Base-by-base conservation (phyloP, 2,888 invertebrate genomes). In the Dascillus cervinus region DNA sequence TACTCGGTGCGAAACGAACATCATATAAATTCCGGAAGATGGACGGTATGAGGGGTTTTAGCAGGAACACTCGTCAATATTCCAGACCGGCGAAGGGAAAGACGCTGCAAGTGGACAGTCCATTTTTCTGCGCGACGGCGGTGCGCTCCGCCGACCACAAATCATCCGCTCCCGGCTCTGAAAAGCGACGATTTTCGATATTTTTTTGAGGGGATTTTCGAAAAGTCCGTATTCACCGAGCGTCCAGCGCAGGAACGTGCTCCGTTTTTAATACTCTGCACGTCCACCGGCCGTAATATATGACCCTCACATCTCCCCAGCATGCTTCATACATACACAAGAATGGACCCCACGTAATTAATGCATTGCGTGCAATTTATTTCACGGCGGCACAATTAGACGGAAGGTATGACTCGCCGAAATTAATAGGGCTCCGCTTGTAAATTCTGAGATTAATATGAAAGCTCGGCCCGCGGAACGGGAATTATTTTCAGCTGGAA, bases 371-470 rank as follows among this genome's bases (percentile, higher is more conserved):
- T 51, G 54, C 58, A 56, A 57, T 58, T 58, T 58, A 59, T 58
- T 56, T 56, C 53, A 49, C 54, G 54, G 56, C 55, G 57, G 56
- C 56, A 59, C 60, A 60, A 60, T 62, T 55, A 55, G 53, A 55
- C 49, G 50, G 53, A 53, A 54, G 55, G 53, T 52, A 55, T 54
- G 53, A 53, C 52, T 52, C 45, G 49, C 34, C 43, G 45, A 49
- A 49, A 47, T 52, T 52, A 50, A n/a, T n/a, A n/a, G n/a, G n/a
- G n/a, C n/a, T n/a, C n/a, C n/a, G n/a, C n/a, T n/a, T n/a, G n/a
- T n/a, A n/a, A n/a, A n/a, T n/a, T n/a, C 50, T 48, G 52, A 61
- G 63, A 64, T 64, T 63, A 63, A 64, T 64, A 62, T 64, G 63
- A n/a, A n/a, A n/a, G n/a, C n/a, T n/a, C n/a, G n/a, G n/a, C n/a